Conservation (phyloP, 2,888 invertebrate genomes). For the Embidobia sp. region DNA sequence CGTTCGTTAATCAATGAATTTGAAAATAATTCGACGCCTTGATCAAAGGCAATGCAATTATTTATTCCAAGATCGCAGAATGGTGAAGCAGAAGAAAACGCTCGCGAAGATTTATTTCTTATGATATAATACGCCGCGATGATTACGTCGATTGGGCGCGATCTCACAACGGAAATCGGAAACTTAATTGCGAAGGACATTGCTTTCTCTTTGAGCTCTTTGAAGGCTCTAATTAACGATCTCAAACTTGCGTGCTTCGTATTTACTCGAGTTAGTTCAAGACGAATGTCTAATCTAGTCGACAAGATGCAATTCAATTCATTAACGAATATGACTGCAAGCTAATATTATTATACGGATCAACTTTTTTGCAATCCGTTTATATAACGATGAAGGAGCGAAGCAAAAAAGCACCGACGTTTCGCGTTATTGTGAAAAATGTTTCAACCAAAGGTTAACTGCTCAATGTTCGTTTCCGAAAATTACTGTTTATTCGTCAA, state of each 20-base stretch:
- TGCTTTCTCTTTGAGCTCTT: constrained; percentile 63
- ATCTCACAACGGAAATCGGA: constrained; percentile 64
- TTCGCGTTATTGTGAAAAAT: too few species aligned
- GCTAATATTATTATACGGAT: constrained; percentile 15
- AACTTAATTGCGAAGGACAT: constrained; percentile 64
- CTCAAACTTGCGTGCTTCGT: constrained; percentile 60
- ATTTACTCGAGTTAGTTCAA: constrained; percentile 58
- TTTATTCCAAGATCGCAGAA: neutral
- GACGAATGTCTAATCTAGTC: constrained; percentile 56
- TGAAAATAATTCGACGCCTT: too few species aligned
- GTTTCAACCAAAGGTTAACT: too few species aligned
- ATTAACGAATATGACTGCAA: constrained; percentile 51
- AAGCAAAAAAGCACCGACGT: too few species aligned
- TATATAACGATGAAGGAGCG: too few species aligned
- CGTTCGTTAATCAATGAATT: too few species aligned
- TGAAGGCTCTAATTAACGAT: constrained; percentile 65
- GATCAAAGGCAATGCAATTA: too few species aligned
- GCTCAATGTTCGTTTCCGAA: too few species aligned
- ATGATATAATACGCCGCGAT: constrained; percentile 38
- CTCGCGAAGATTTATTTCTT: constrained; percentile 32
- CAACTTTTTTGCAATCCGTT: constrained; percentile 13
- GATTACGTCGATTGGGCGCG: constrained; percentile 47
- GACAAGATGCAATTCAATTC: constrained; percentile 47
- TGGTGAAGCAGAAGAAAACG: neutral
- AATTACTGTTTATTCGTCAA: too few species aligned